Evolutionary conservation across 2,113 vertebrate genomes (phyloP).

Genomic region (Python bivittatus): DNA sequence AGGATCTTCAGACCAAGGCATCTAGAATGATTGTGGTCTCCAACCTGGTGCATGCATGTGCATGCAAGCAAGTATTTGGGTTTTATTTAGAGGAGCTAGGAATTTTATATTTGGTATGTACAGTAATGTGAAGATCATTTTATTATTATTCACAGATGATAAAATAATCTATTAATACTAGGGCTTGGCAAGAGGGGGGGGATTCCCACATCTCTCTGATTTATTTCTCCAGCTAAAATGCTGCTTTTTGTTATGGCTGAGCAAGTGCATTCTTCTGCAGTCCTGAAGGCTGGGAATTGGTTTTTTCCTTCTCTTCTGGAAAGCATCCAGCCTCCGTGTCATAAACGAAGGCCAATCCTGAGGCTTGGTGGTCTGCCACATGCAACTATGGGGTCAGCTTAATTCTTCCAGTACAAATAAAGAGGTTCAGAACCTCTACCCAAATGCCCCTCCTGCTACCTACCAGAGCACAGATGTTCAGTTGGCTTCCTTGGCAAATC

Average conservation of each 20-base stretch:
- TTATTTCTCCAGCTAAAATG: constrained; percentile 41
- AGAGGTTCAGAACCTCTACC: constrained; percentile 37
- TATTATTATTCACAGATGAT: constrained; percentile 34
- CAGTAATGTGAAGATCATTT: constrained; percentile 28
- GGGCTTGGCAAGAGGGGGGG: constrained; percentile 34
- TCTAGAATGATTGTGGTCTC: neutral
- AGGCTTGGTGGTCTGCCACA: constrained; percentile 56
- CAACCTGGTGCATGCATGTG: neutral
- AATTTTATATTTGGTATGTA: constrained; percentile 48
- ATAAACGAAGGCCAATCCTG: constrained; percentile 44
- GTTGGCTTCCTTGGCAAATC: constrained; percentile 3
- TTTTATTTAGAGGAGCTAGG: constrained; percentile 3
- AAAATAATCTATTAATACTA: constrained; percentile 30
- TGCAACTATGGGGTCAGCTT: constrained; percentile 44
- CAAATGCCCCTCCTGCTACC: constrained; percentile 25
- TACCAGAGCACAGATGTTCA: neutral
- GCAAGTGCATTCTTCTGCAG: constrained; percentile 45
- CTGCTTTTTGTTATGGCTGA: constrained; percentile 25
- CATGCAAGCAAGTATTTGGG: neutral
- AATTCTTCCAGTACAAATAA: constrained; percentile 57
- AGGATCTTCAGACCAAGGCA: constrained; percentile 2
- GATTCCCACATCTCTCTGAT: constrained; percentile 26
- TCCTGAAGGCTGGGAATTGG: constrained; percentile 19
- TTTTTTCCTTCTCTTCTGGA: constrained; percentile 59
- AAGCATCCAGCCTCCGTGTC: constrained; percentile 51